A percentile compares a stretch with the other conserved stretches of the same genome.
phyloP scores from a whole-genome alignment of 2,797 vertebrate species.

The Antennarius maculatus region DNA sequence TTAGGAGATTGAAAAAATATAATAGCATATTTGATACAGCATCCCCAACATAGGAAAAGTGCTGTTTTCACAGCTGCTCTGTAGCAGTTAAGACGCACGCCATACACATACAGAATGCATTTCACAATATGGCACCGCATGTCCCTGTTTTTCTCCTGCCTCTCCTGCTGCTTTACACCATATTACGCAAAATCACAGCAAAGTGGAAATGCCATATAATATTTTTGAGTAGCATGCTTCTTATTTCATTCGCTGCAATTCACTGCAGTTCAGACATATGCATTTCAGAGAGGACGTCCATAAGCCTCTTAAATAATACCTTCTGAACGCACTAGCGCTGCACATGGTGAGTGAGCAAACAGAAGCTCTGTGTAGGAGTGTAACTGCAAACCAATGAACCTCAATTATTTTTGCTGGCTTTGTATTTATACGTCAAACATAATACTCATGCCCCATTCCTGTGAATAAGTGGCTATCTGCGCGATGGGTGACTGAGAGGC shows the following conservation, averaged over 20 bases:
- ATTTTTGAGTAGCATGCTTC: constrained; percentile 30
- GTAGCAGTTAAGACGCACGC: constrained; percentile 28
- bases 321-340: constrained; percentile 6
- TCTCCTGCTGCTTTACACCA: constrained; percentile 36
- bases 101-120: constrained; percentile 38
- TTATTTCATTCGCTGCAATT: neutral
- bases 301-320: constrained; percentile 19
- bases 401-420: neutral
- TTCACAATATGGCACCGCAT: constrained; percentile 25
- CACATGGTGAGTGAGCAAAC: constrained; percentile 1
- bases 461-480: constrained; percentile 9
- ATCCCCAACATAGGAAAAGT: constrained; percentile 27
- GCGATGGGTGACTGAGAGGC: neutral
- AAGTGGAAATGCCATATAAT: constrained; percentile 43
- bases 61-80: constrained; percentile 36
- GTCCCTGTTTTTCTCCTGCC: constrained; percentile 34
- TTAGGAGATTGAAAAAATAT: constrained; percentile 22
- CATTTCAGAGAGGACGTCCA: constrained; percentile 16
- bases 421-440: constrained; percentile 7
- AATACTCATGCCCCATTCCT: constrained; percentile 3
- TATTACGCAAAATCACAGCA: constrained; percentile 43
- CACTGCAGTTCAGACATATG: constrained; percentile 28
- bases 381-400: neutral
- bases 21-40: constrained; percentile 5
- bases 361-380: constrained; percentile 2